Conservation (phyloP, 23 tunicate genomes). For the Ascidia mentula region DNA sequence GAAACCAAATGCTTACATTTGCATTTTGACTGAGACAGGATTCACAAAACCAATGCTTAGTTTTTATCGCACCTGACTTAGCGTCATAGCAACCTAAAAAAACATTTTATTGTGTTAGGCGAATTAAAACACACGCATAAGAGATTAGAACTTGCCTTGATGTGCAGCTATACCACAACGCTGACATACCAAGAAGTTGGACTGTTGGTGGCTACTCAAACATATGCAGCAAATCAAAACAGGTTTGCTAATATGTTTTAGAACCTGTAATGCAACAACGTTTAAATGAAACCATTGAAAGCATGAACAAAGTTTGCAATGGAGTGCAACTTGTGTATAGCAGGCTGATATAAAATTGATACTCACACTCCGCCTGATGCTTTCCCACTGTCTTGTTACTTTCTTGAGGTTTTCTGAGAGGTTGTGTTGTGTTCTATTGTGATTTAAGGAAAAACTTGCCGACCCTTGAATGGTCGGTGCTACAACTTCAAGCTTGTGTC, state of each 20-base stretch:
- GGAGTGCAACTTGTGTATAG: too few species aligned
- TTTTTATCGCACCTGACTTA: neutral
- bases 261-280: constrained; percentile 11
- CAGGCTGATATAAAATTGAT: too few species aligned
- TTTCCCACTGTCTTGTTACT: neutral
- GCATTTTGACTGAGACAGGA: constrained; percentile 36
- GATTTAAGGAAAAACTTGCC: neutral
- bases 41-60: constrained; percentile 60
- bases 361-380: neutral
- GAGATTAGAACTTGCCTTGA: constrained; percentile 42
- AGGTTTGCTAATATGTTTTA: neutral
- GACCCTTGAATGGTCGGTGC: neutral
- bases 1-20: neutral
- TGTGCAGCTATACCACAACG: constrained; percentile 70
- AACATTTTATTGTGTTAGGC: neutral
- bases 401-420: neutral
- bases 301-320: too few species aligned
- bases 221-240: constrained; percentile 50
- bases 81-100: constrained; percentile 44
- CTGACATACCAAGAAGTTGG: constrained; percentile 22
- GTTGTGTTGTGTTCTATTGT: neutral
- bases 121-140: too few species aligned
- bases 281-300: too few species aligned
- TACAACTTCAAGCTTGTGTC: neutral
- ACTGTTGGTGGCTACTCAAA: constrained; percentile 29